Evolutionary conservation across 2,113 vertebrate genomes (phyloP).

Genomic region (Sigmodon hispidus): DNA sequence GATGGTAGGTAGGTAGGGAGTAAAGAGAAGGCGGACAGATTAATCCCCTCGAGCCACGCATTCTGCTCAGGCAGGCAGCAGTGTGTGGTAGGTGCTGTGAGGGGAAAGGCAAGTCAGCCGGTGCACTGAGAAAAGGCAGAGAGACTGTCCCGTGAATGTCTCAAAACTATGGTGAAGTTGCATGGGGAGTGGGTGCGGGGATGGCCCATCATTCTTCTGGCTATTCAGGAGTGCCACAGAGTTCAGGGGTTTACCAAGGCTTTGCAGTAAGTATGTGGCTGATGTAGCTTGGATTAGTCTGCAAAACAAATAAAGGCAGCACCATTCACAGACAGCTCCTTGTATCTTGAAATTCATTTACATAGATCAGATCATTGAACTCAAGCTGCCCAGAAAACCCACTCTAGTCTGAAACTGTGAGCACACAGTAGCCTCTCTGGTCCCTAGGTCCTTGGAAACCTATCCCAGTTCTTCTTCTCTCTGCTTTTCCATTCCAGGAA

Average conservation of each 20-base stretch:
- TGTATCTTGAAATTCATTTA: slow-evolving; percentile 55
- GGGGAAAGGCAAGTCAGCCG: slow-evolving; percentile 79
- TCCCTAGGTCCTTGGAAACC: background rate
- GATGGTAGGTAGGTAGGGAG: slow-evolving; percentile 74
- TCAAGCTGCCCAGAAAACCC: background rate
- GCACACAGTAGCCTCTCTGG: background rate
- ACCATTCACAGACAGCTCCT: slow-evolving; percentile 77
- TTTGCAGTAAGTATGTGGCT: slow-evolving; percentile 80
- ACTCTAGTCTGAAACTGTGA: background rate
- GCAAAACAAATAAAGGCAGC: slow-evolving; percentile 84
- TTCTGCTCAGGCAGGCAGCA: slow-evolving; percentile 79
- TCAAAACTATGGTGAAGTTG: slow-evolving; percentile 56
- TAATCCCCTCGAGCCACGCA: slow-evolving; percentile 66
- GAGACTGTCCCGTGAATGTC: slow-evolving; percentile 65
- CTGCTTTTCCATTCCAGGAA: background rate
- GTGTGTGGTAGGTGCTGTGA: slow-evolving; percentile 69
- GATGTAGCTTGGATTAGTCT: slow-evolving; percentile 83
- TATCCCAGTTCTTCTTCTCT: background rate
- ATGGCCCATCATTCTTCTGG: slow-evolving; percentile 38
- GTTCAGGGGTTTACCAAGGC: slow-evolving; percentile 80
- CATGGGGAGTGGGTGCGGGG: slow-evolving; percentile 57
- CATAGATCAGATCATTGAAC: slow-evolving; percentile 25
- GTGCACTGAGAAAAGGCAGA: slow-evolving; percentile 70
- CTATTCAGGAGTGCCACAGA: slow-evolving; percentile 70
- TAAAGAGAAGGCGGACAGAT: slow-evolving; percentile 69